Conservation (phyloP, 2,113 vertebrate genomes). For the Mobula birostris region DNA sequence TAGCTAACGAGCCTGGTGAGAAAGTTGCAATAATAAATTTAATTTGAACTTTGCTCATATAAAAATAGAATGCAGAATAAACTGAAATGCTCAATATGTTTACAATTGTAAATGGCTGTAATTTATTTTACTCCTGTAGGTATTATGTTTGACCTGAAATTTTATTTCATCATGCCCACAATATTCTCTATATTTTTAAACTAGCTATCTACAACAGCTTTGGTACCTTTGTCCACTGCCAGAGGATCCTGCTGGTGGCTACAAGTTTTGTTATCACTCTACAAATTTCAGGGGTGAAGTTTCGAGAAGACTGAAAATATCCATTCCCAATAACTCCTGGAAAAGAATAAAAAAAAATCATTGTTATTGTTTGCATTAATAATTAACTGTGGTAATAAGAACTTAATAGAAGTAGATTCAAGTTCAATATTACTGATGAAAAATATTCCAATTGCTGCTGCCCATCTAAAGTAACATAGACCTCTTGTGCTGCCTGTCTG, state of each 20-base stretch:
- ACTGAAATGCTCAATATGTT: too few relatives aligned
- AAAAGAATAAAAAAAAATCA: background rate
- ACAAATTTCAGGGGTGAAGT: constrained; percentile 58
- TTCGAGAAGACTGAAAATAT: constrained; percentile 67
- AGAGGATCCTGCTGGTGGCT: constrained; percentile 62
- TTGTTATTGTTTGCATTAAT: background rate
- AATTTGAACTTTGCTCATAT: too few relatives aligned
- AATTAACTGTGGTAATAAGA: background rate
- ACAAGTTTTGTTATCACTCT: constrained; percentile 60
- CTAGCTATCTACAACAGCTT: background rate
- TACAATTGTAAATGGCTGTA: background rate
- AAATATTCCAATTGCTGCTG: too few relatives aligned
- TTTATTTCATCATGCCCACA: background rate
- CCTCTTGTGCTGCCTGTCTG: too few relatives aligned
- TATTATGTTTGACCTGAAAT: background rate
- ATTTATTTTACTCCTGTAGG: background rate
- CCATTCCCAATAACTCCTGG: constrained; percentile 64
- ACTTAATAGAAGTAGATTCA: background rate
- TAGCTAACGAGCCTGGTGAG: too few relatives aligned
- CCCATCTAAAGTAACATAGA: too few relatives aligned
- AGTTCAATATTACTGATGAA: too few relatives aligned
- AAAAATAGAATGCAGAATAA: too few relatives aligned
- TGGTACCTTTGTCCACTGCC: constrained; percentile 78
- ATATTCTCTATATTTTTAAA: background rate
- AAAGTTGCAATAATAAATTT: too few relatives aligned